A percentile compares a stretch with the other conserved stretches of the same genome.
Conservation (phyloP, 2,797 vertebrate genomes). For the Echeneis naucrates region DNA sequence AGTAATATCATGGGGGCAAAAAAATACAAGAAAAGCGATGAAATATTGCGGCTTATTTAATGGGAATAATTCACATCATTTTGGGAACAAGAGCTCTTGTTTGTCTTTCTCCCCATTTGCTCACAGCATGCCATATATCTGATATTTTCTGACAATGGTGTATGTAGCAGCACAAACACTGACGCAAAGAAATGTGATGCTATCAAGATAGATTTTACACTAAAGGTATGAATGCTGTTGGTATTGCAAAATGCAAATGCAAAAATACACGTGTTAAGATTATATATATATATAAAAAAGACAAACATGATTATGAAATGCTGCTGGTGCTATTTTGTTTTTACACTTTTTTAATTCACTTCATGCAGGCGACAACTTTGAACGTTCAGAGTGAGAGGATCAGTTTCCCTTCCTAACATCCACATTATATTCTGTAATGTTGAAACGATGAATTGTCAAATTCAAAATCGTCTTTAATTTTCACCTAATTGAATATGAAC, state of each 20-base stretch:
- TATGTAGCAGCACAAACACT: constrained; percentile 19
- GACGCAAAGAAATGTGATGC: constrained; percentile 4
- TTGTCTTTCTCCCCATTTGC: constrained; percentile 21
- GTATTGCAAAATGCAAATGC: constrained; percentile 12
- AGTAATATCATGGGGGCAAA: constrained; percentile 33
- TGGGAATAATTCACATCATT: constrained; percentile 50
- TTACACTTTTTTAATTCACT: neutral
- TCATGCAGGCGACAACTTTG: neutral
- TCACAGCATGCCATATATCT: constrained; percentile 22
- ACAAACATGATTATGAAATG: neutral
- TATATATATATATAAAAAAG: too few relatives aligned
- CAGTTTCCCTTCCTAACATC: constrained; percentile 7
- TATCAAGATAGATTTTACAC: neutral
- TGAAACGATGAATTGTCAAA: constrained; percentile 7
- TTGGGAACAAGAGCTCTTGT: constrained; percentile 14
- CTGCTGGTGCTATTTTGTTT: neutral
- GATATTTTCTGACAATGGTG: constrained; percentile 46
- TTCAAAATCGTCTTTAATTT: constrained; percentile 25
- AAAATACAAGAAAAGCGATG: constrained; percentile 26
- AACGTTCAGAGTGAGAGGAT: neutral
- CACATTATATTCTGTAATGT: neutral
- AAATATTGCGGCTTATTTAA: constrained; percentile 57
- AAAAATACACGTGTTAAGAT: neutral
- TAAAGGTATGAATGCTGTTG: neutral
- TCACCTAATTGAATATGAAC: constrained; percentile 2